Percentiles rank a stretch among this genome's conserved stretches.
These are phyloP conservation scores for Therioaphis trifolii DNA, from an alignment of 2,888 invertebrate genomes.

Conservation along the genomic window DNA sequence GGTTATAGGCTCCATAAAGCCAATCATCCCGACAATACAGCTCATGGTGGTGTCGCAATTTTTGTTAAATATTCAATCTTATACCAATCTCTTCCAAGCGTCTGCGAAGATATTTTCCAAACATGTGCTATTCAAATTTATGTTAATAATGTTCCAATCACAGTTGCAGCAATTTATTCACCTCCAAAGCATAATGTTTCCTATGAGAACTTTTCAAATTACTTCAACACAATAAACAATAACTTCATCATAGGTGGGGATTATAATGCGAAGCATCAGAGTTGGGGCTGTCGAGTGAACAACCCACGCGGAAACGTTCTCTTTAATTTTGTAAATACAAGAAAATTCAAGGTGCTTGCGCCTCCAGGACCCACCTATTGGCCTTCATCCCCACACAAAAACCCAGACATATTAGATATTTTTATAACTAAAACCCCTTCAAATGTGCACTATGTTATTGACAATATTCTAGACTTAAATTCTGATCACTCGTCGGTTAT, in stretches of 20 bases:
- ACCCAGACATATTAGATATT: no score
- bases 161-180: background rate
- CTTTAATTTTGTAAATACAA: no score
- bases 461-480: no score
- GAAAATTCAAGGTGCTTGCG: background rate
- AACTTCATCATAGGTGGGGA: background rate
- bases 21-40: constrained; percentile 4
- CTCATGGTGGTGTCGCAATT: no score
- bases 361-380: background rate
- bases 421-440: no score
- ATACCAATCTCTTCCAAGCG: background rate
- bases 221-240: constrained; percentile 15
- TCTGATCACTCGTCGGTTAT: no score
- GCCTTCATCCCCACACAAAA: constrained; percentile 9
- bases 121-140: background rate
- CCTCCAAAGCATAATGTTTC: background rate
- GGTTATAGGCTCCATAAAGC: background rate
- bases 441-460: no score
- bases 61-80: background rate
- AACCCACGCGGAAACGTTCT: no score
- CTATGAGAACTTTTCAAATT: constrained; percentile 14
- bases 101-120: background rate
- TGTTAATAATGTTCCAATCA: constrained; percentile 5
- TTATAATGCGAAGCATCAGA: background rate
- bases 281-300: no score